Conservation (phyloP, 2,888 invertebrate species). For the Parnassius apollo region DNA sequence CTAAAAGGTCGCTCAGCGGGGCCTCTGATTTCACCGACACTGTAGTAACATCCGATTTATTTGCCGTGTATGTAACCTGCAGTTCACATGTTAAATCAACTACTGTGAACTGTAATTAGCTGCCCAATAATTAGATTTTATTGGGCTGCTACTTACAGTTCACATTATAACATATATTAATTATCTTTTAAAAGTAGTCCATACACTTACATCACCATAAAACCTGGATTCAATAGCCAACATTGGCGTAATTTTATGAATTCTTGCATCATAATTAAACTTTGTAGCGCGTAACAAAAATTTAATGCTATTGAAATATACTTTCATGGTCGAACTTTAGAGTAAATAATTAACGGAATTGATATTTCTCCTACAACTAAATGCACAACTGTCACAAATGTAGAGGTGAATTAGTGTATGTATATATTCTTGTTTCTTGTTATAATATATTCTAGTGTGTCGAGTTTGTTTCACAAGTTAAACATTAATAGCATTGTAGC, state of each 20-base stretch:
- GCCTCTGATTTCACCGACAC: constrained; percentile 19
- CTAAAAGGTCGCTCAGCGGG: constrained; percentile 89
- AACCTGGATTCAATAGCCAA: constrained; percentile 22
- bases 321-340: constrained; percentile 16
- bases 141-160: too few relatives aligned
- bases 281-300: constrained; percentile 19
- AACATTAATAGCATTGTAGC: too few relatives aligned
- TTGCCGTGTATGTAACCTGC: constrained; percentile 18
- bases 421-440: too few relatives aligned
- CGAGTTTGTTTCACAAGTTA: too few relatives aligned
- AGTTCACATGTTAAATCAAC: background rate
- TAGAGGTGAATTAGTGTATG: too few relatives aligned
- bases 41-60: constrained; percentile 22
- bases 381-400: too few relatives aligned
- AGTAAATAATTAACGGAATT: background rate
- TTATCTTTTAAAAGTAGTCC: background rate
- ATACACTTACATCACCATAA: constrained; percentile 31
- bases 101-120: background rate
- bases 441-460: too few relatives aligned
- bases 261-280: constrained; percentile 23
- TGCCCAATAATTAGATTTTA: too few relatives aligned
- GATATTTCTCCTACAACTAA: too few relatives aligned
- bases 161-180: too few relatives aligned
- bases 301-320: constrained; percentile 21
- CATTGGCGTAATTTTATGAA: constrained; percentile 13